phyloP scores from a whole-genome alignment of 2,888 invertebrate genomes.

The Phengaris alcon region DNA sequence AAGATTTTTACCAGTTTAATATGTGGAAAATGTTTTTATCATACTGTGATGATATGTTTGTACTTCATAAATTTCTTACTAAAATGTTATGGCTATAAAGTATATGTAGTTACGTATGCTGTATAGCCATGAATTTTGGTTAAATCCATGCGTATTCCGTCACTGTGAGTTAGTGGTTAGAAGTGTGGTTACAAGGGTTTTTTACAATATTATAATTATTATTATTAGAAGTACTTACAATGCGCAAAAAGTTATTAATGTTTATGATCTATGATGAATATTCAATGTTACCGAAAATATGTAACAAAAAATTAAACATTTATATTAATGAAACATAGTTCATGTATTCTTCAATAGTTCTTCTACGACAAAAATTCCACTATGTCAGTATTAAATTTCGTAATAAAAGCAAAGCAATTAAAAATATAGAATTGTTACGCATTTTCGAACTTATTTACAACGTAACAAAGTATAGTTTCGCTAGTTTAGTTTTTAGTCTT shows the following conservation, averaged over 20 bases:
- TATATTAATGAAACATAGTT: background rate
- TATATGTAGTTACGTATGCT: no score
- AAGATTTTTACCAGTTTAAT: background rate
- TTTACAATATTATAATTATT: no score
- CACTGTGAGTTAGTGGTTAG: no score
- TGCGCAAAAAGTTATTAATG: no score
- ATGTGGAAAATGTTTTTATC: background rate
- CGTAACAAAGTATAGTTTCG: constrained; percentile 3
- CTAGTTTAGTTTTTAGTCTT: constrained; percentile 12
- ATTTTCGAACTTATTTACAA: background rate
- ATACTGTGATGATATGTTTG: background rate
- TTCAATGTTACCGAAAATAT: no score
- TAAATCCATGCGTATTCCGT: no score
- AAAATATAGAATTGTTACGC: background rate
- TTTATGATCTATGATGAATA: no score
- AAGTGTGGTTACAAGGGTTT: no score
- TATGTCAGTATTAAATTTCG: background rate
- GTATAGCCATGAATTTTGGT: no score
- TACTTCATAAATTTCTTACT: background rate
- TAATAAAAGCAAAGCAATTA: constrained; percentile 9
- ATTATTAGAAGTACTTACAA: no score
- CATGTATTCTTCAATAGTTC: background rate
- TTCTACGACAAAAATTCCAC: background rate
- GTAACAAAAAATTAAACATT: no score
- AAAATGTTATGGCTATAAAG: no score